Base-by-base conservation (phyloP, 2,888 invertebrate species). In the Drosophila prostipennis region DNA sequence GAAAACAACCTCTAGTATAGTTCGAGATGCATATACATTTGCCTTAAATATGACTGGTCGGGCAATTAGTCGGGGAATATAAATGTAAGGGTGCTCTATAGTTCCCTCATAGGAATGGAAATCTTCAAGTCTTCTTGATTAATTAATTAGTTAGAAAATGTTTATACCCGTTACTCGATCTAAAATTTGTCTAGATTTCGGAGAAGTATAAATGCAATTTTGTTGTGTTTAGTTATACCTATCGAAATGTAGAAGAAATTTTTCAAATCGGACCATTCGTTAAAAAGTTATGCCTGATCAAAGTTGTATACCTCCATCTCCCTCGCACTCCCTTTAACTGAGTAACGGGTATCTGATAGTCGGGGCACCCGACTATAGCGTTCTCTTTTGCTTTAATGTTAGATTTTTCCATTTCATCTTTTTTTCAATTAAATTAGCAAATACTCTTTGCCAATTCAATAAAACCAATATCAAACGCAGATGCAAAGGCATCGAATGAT, bases 1-100 rank as follows among this genome's bases (percentile, higher is more conserved):
- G 74, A 82, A 82, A n/a, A n/a, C 70, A 69, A 82, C 76, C 60
- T 63, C 64, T 32, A 61, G 43, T 61, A 48, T 63, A 26, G 48
- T 29, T 60, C 13, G 6, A 51, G 10, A 16, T 59, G 32, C 13
- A 40, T 34, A 49, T 43, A 49, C 6, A 49, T 36, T 36, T 43
- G 37, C 7, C 29, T 51, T n/a, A 23, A 29, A 51, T 45, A 23
- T 59, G 61, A 61, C 51, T 61, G 64, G 64, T 49, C 29, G 36
- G 29, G 29, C 63, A 63, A 63, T 63, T 63, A 61, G 51, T 32
- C 10, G 0, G 46, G 23, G 1, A 46, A 46, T 46, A n/a, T 40
- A 14, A 40, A 40, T 40, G 14, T 34, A 54, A 53, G 19, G 19
- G 53, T 58, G 29, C 39, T n/a, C n/a, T n/a, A 10, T 45, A 13